These are phyloP conservation scores for Phacellophora camtschatica DNA, from an alignment of 30 jellyfish, hydroid and myxozoan species.

Conservation along the genomic window DNA sequence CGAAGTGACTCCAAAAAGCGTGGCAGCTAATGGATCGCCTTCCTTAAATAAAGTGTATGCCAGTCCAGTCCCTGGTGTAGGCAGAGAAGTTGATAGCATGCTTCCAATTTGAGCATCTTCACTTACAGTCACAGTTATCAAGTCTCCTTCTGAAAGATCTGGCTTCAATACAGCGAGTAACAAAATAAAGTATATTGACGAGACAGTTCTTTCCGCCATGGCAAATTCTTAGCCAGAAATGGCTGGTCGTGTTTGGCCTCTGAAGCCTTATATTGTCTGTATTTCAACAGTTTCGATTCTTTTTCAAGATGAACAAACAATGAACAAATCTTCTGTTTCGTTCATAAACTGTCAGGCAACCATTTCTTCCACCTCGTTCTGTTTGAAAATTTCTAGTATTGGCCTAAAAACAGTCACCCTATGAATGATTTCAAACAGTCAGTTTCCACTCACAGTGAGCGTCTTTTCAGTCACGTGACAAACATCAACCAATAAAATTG, in stretches of 20 bases:
- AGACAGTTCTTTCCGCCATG: conserved; percentile 48
- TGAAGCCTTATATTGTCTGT: too few relatives aligned
- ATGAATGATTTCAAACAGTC: conserved; percentile 52
- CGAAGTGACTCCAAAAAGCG: conserved; percentile 34
- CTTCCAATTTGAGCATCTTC: conserved; percentile 69
- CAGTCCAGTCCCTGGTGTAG: conserved; percentile 54
- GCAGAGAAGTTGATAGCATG: conserved; percentile 25
- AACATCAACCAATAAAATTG: conserved; percentile 19
- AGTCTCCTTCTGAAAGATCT: background rate
- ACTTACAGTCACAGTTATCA: background rate
- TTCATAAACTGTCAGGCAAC: too few relatives aligned
- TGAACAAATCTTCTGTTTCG: too few relatives aligned
- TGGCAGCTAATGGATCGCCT: conserved; percentile 49
- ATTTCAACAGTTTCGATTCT: too few relatives aligned
- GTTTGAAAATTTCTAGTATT: too few relatives aligned
- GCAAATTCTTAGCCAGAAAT: too few relatives aligned
- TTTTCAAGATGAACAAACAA: too few relatives aligned
- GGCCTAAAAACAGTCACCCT: background rate
- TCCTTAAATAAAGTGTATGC: conserved; percentile 32
- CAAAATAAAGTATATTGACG: conserved; percentile 1
- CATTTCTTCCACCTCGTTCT: too few relatives aligned
- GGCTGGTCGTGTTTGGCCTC: too few relatives aligned
- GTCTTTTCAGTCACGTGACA: conserved; percentile 59
- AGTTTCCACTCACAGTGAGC: conserved; percentile 71
- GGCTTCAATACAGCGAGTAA: background rate